These are phyloP conservation scores for Stenodema calcarata DNA, from an alignment of 2,888 invertebrate genomes.

Conservation along the genomic window DNA sequence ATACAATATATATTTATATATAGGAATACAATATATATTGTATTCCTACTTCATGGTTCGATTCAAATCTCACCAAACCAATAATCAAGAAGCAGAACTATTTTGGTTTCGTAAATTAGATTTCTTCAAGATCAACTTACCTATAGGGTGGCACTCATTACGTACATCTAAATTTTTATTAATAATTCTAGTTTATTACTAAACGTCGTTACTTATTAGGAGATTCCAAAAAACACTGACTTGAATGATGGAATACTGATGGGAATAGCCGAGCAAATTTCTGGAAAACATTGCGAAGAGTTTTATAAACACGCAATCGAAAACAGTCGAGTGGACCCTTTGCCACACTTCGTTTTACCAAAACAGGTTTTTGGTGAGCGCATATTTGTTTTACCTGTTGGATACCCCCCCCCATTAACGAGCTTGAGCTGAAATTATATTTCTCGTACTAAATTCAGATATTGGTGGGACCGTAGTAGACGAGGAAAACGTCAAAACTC, in stretches of 20 bases:
- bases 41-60: too few relatives aligned
- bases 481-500: not conserved
- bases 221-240: not conserved
- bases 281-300: not conserved
- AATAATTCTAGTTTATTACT: too few relatives aligned
- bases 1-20: too few relatives aligned
- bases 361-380: not conserved
- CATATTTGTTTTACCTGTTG: not conserved
- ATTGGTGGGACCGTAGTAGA: not conserved
- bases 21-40: too few relatives aligned
- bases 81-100: too few relatives aligned
- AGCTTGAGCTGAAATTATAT: too few relatives aligned
- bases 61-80: too few relatives aligned
- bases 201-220: not conserved
- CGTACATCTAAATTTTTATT: too few relatives aligned
- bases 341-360: not conserved
- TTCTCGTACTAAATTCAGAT: not conserved
- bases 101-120: too few relatives aligned
- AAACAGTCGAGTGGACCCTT: not conserved
- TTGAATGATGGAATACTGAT: not conserved
- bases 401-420: too few relatives aligned
- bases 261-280: not conserved
- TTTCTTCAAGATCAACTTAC: too few relatives aligned
- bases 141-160: too few relatives aligned
- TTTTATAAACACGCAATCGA: not conserved